Evolutionary conservation across 2,113 vertebrate genomes (phyloP).

Genomic region (Cyanocitta stelleri): DNA sequence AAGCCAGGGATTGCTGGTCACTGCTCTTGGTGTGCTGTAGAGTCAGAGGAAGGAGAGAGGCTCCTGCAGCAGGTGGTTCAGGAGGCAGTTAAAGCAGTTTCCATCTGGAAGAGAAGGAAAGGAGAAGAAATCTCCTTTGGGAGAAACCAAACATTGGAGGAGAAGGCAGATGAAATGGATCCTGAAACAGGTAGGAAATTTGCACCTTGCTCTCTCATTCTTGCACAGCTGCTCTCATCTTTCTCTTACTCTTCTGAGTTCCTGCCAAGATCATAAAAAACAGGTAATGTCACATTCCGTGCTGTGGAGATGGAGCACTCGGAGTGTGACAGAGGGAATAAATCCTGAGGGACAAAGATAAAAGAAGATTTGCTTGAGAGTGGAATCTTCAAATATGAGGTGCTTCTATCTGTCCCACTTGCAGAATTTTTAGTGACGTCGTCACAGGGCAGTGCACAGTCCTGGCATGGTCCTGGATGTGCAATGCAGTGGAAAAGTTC

Average conservation of each 20-base stretch:
- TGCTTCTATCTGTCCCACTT: neutral
- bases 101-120: neutral
- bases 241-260: neutral
- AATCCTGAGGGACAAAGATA: constrained; percentile 20
- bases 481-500: neutral
- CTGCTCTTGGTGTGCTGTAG: neutral
- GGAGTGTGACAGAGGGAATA: neutral
- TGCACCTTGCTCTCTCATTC: neutral
- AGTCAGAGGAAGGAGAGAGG: neutral
- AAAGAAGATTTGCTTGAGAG: neutral
- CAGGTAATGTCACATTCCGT: neutral
- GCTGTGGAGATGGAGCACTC: neutral
- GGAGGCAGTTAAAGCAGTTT: neutral
- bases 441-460: neutral
- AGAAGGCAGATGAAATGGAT: neutral
- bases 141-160: neutral
- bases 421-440: neutral
- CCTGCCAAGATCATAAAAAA: neutral
- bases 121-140: neutral
- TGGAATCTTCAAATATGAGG: neutral
- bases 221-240: neutral
- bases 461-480: neutral
- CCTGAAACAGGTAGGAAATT: neutral
- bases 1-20: neutral
- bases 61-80: neutral